Evolutionary conservation across 2,888 invertebrate genomes (phyloP), one percentile per base, ranked within the genome.

Genomic region (Lymantria monacha): DNA sequence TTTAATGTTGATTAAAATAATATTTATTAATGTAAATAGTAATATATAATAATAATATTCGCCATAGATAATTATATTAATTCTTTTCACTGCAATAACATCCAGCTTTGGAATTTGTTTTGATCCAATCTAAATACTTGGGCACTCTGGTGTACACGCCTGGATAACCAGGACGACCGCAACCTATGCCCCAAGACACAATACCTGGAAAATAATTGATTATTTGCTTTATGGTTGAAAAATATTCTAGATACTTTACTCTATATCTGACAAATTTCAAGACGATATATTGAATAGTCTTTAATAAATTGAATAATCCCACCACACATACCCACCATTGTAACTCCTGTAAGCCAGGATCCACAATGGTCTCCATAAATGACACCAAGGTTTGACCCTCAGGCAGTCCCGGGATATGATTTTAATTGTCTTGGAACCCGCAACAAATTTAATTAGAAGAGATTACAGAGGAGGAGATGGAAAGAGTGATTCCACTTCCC

Each of bases 121-220:
- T 83, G 61, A 97, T 96, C 97, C 97, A 97, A 69, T 95, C 93
- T 53, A 97, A 80, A 77, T 96, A 97, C 66, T 95, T 94, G 0
- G 96, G 96, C 38, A 97, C 94, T 66, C 97, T 92, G 0, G 97
- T 96, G 74, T 97, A 97, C 2, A 97, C 96, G 0, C 97, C 97
- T 0, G 96, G 96, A 76, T 96, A 97, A 8, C 96, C 96, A 0
- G 94, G 93, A 42, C 97, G 92, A 0, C 96, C 97, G 72, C 97
- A 97, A 11, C 97, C 97, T 58, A 97, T 96, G 8, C 97, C 97
- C 97, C 97, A 97, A 0, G 97, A 97, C 0, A 97, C 97, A 15
- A 97, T 92, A 12, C 95, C 95, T 94, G 75, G 7, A 13, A 41
- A 38, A 38, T 11, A 10, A 38, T 14, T 5, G n/a, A n/a, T 30